These are phyloP conservation scores for Biston betularia DNA, from an alignment of 2,888 invertebrate genomes.

Conservation along the genomic window DNA sequence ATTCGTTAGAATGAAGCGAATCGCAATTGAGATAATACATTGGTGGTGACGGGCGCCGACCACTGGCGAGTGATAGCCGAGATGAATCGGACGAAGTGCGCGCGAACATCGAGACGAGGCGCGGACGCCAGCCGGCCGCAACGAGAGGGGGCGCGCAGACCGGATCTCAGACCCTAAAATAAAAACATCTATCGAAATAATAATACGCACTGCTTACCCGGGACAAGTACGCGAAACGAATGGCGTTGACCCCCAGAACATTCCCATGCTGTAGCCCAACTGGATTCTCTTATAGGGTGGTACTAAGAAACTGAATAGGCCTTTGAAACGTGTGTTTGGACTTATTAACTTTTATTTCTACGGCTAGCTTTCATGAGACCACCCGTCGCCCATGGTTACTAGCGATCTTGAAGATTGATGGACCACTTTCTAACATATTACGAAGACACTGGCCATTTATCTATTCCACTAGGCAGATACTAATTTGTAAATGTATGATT, in stretches of 20 bases:
- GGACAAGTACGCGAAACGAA: constrained; percentile 83
- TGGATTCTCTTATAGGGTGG: constrained; percentile 81
- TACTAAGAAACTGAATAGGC: constrained; percentile 74
- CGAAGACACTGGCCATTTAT: constrained; percentile 13
- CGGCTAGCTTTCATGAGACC: constrained; percentile 75
- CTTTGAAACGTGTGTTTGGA: constrained; percentile 77
- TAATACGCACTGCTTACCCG: constrained; percentile 82
- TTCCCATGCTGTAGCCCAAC: constrained; percentile 81
- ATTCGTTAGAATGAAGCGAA: constrained; percentile 48
- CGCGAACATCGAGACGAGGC: constrained; percentile 48
- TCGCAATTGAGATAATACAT: constrained; percentile 28
- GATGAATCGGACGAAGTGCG: constrained; percentile 49
- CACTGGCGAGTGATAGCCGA: constrained; percentile 23
- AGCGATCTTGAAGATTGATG: constrained; percentile 32
- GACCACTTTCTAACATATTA: constrained; percentile 21
- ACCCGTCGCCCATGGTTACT: constrained; percentile 35
- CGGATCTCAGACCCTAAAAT: constrained; percentile 85
- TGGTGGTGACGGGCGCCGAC: background rate
- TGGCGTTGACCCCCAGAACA: constrained; percentile 84
- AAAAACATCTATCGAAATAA: constrained; percentile 85
- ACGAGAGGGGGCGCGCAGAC: constrained; percentile 81
- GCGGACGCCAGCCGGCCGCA: constrained; percentile 65
- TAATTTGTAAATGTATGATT: constrained; percentile 9
- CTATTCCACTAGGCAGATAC: constrained; percentile 13
- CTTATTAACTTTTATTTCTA: constrained; percentile 82